Base-by-base conservation (phyloP, 2,888 invertebrate genomes). In the Papilio gigon region DNA sequence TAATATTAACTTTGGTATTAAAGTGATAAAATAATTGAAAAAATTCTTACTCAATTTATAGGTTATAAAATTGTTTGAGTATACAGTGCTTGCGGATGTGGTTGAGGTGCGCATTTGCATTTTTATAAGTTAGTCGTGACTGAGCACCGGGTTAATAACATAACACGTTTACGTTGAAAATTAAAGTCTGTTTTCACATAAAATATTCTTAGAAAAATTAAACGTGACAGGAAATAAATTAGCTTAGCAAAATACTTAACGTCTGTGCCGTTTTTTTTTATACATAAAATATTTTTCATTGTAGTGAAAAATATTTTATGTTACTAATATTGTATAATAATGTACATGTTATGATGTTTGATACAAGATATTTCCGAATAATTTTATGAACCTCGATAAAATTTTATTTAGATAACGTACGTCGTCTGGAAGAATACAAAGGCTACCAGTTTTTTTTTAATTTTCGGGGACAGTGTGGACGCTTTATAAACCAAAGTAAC, bases 101-200 rank as follows among this genome's bases (percentile, higher is more conserved):
- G 37, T 61, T 30, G 42, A 11, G n/a, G 30, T 44, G 17, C 61
- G 61, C 60, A 56, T 58, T 63, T 72, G 63, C 71, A 56, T 63
- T 58, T 61, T 63, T 68, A 68, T 63, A 63, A 63, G 22, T 64
- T 44, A 37, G 30, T 20, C 27, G 64, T 65, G 56, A 65, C 64
- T 8, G 53, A 65, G 64, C 37, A 65, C 64, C 22, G 37, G 30
- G 56, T 53, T 65, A 40, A 65, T 65, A 56, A 65, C 64, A 65
- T 27, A 25, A 42, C 53, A 30, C 30, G 53, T 56, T 56, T 56
- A 56, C 53, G 30, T 30, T 30, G 17, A 56, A 30, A 56, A 56
- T 56, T 56, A 56, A 56, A 56, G 53, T 30, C 53, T 17, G 30
- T 3, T 53, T 56, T 53, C 53, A 17, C 30, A 27, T 27, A 53